These are phyloP conservation scores for Heliothis peltigera DNA, from an alignment of 2,888 invertebrate genomes.

Conservation along the genomic window DNA sequence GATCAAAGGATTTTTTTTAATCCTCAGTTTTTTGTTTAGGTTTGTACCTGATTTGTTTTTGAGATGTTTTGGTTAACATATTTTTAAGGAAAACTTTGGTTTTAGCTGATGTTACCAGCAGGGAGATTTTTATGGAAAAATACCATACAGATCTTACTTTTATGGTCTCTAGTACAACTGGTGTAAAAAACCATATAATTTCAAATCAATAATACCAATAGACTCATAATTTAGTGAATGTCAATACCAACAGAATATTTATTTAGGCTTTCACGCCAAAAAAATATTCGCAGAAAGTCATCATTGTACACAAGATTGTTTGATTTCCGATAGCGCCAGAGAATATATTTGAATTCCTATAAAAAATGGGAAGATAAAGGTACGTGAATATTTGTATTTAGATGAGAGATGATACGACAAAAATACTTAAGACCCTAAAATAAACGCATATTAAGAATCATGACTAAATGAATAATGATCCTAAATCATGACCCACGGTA, in stretches of 20 bases:
- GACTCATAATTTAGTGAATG: neutral
- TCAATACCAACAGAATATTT: constrained; percentile 61
- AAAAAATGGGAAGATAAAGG: constrained; percentile 43
- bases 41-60: constrained; percentile 25
- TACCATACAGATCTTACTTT: neutral
- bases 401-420: constrained; percentile 18
- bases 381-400: constrained; percentile 31
- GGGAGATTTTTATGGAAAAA: neutral
- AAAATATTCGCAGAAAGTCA: constrained; percentile 72
- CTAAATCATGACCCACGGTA: neutral
- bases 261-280: constrained; percentile 70
- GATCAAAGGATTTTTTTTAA: constrained; percentile 58
- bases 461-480: neutral
- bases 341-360: constrained; percentile 45
- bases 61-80: constrained; percentile 33
- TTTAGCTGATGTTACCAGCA: neutral
- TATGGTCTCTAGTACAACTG: neutral
- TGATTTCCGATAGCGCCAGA: constrained; percentile 62
- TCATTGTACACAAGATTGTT: constrained; percentile 72
- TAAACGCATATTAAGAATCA: neutral
- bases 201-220: constrained; percentile 29
- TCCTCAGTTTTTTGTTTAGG: constrained; percentile 32
- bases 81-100: constrained; percentile 9
- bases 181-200: neutral
- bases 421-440: neutral